A percentile compares a stretch with the other conserved stretches of the same genome.
Evolutionary conservation across 2,797 vertebrate species (phyloP).

Genomic region (Cirrhinus molitorella): DNA sequence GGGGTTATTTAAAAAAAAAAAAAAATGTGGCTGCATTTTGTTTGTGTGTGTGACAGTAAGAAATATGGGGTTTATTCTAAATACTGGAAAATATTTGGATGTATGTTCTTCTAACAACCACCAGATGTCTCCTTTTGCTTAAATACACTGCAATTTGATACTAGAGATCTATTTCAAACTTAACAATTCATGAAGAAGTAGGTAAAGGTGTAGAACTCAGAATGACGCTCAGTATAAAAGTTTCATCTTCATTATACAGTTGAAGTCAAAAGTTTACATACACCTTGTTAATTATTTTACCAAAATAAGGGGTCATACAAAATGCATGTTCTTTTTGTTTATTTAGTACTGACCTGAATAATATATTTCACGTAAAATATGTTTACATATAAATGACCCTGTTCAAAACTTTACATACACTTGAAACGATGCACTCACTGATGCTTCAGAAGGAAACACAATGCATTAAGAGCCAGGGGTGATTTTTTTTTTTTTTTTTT

Average conservation of each 20-base stretch:
- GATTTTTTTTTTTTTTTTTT: no score
- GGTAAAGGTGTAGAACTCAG: background rate
- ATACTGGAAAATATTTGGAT: background rate
- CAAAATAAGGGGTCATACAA: no score
- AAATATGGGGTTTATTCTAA: background rate
- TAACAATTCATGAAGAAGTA: conserved; percentile 2
- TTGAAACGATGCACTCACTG: no score
- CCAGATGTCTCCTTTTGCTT: conserved; percentile 9
- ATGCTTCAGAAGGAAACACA: no score
- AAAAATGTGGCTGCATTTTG: background rate
- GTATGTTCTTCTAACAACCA: background rate
- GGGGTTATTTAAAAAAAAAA: conserved; percentile 46
- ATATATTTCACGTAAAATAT: no score
- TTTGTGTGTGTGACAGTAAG: conserved; percentile 24
- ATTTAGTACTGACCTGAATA: no score
- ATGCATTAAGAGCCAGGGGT: no score
- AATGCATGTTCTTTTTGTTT: no score
- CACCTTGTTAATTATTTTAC: no score
- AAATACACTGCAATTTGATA: conserved; percentile 10
- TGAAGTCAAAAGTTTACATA: no score
- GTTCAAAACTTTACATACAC: no score
- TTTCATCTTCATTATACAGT: background rate
- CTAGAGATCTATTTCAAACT: conserved; percentile 8
- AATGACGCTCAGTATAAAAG: background rate
- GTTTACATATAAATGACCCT: no score